phyloP scores from a whole-genome alignment of 2,113 vertebrate genomes.

The Lynx canadensis region DNA sequence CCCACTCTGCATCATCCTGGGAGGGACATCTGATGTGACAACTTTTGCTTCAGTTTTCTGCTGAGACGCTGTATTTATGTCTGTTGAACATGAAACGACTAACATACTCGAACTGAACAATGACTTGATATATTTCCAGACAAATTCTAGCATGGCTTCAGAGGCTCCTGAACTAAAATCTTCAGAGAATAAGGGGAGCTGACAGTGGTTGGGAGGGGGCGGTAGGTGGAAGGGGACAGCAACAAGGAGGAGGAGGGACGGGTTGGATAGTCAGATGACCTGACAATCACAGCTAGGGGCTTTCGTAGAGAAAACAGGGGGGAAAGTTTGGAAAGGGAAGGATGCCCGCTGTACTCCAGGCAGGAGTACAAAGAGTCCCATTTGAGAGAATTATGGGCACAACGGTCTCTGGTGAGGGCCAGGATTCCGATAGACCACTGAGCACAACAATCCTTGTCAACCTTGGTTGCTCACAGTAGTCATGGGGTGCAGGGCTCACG shows the following conservation, averaged over 20 bases:
- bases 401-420: neutral
- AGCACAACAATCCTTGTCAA: neutral
- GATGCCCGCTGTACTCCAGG: neutral
- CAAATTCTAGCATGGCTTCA: neutral
- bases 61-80: neutral
- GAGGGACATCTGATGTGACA: neutral
- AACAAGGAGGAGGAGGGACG: neutral
- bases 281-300: neutral
- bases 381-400: neutral
- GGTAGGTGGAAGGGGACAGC: neutral
- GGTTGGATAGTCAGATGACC: neutral
- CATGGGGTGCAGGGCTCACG: too few species aligned
- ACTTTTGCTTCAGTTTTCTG: neutral
- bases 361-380: too few species aligned
- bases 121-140: neutral
- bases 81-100: neutral
- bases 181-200: neutral
- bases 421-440: neutral
- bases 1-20: neutral
- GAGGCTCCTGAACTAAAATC: neutral
- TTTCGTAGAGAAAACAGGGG: neutral
- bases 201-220: neutral
- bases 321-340: neutral
- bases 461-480: neutral
- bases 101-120: neutral